phyloP scores from a whole-genome alignment of 2,797 vertebrate genomes.

The Rhinella marina region DNA sequence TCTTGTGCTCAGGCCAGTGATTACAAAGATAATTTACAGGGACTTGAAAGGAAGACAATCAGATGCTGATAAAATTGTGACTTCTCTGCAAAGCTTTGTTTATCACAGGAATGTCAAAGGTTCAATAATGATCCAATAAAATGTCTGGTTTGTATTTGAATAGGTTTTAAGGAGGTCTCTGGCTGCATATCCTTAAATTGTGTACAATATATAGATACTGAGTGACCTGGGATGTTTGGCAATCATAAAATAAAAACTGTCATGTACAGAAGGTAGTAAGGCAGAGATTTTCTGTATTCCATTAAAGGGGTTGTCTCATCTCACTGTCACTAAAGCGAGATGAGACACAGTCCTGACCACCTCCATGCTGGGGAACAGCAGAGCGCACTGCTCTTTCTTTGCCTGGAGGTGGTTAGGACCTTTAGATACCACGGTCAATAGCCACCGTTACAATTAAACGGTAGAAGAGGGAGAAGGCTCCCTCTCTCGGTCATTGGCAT shows the following conservation, averaged over 20 bases:
- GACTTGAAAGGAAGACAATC: constrained; percentile 26
- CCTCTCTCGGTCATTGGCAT: too few species aligned
- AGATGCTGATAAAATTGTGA: constrained; percentile 40
- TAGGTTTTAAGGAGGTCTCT: background rate
- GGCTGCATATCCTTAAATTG: background rate
- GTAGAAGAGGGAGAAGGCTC: too few species aligned
- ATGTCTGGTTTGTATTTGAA: constrained; percentile 19
- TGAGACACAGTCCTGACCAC: too few species aligned
- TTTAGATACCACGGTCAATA: too few species aligned
- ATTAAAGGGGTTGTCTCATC: too few species aligned
- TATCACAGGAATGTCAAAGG: constrained; percentile 30
- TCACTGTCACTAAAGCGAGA: too few species aligned
- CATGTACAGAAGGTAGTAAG: too few species aligned
- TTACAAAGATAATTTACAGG: constrained; percentile 21
- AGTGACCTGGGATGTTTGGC: background rate
- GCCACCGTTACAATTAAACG: too few species aligned
- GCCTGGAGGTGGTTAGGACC: too few species aligned
- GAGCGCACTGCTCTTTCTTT: too few species aligned
- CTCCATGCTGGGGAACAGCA: too few species aligned
- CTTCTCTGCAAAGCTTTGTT: constrained; percentile 16
- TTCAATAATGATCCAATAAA: constrained; percentile 23
- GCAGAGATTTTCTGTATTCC: too few species aligned
- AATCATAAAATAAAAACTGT: background rate
- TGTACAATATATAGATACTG: background rate
- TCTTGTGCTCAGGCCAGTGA: constrained; percentile 10